Conservation (phyloP, 2,888 invertebrate species). For the Adelphocoris suturalis region DNA sequence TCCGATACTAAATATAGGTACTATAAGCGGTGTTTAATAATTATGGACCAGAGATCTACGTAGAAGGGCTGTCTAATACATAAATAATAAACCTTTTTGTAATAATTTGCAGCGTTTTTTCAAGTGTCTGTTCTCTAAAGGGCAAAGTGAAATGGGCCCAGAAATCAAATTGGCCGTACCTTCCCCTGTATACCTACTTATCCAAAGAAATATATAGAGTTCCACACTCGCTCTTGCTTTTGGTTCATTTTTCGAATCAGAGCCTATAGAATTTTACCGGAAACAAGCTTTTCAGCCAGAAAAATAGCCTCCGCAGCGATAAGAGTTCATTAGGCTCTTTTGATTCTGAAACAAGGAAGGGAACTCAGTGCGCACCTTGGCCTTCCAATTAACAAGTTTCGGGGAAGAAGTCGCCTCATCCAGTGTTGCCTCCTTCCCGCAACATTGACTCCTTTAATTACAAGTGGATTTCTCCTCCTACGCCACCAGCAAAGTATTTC, state of each 20-base stretch:
- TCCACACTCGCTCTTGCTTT: no score
- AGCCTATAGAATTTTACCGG: neutral
- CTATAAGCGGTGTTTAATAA: no score
- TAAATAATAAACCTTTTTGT: no score
- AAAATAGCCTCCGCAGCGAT: neutral
- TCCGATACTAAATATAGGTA: no score
- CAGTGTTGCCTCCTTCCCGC: conserved; percentile 32
- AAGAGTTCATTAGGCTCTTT: neutral
- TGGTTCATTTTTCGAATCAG: neutral
- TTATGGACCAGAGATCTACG: no score
- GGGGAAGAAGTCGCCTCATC: conserved; percentile 29
- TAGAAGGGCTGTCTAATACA: no score
- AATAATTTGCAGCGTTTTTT: no score
- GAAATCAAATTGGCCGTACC: no score
- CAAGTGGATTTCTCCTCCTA: conserved; percentile 31
- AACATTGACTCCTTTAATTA: conserved; percentile 68
- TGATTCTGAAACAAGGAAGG: conserved; percentile 1
- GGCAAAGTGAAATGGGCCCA: no score
- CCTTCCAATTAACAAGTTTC: conserved; percentile 51
- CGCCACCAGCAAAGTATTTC: conserved; percentile 16
- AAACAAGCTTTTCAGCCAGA: neutral
- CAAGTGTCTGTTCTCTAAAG: no score
- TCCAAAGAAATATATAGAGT: no score
- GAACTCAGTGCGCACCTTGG: neutral
- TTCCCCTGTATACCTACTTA: no score